These are phyloP conservation scores for Ophioninae sp. DNA, from an alignment of 2,888 invertebrate genomes.

Conservation along the genomic window DNA sequence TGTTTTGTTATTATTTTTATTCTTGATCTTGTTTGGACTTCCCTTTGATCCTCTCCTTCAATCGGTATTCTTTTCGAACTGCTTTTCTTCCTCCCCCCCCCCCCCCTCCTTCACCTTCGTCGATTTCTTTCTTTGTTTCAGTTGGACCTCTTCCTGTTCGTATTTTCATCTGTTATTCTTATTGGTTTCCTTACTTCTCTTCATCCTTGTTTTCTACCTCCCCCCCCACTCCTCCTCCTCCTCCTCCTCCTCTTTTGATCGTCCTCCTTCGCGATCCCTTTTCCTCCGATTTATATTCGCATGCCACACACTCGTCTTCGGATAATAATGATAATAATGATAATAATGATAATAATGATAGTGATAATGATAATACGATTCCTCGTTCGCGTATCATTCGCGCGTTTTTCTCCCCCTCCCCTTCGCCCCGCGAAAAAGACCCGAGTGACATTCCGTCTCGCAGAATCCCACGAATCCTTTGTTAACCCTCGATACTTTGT, in stretches of 20 bases:
- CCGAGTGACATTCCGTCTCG: slow-evolving; percentile 44
- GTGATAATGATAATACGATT: too few species aligned
- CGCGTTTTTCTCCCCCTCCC: slow-evolving; percentile 23
- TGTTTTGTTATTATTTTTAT: neutral
- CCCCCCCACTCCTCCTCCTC: too few species aligned
- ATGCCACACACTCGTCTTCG: neutral
- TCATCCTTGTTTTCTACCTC: too few species aligned
- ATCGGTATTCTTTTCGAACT: too few species aligned
- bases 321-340: slow-evolving; percentile 15
- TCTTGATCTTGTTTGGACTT: neutral
- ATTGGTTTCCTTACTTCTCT: too few species aligned
- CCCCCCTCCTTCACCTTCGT: slow-evolving; percentile 63
- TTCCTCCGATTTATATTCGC: slow-evolving; percentile 46
- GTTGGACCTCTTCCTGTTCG: too few species aligned
- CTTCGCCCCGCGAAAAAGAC: slow-evolving; percentile 49
- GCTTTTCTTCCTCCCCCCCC: too few species aligned
- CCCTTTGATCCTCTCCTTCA: too few species aligned
- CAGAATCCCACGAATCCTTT: slow-evolving; percentile 52
- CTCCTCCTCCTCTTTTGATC: neutral
- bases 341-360: too few species aligned
- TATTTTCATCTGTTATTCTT: too few species aligned
- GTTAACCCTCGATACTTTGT: slow-evolving; percentile 42
- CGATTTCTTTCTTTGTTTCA: too few species aligned
- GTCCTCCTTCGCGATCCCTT: slow-evolving; percentile 21
- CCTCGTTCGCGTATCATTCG: slow-evolving; percentile 40